phyloP scores from a whole-genome alignment of 2,113 vertebrate species.

The Bombycilla garrulus region DNA sequence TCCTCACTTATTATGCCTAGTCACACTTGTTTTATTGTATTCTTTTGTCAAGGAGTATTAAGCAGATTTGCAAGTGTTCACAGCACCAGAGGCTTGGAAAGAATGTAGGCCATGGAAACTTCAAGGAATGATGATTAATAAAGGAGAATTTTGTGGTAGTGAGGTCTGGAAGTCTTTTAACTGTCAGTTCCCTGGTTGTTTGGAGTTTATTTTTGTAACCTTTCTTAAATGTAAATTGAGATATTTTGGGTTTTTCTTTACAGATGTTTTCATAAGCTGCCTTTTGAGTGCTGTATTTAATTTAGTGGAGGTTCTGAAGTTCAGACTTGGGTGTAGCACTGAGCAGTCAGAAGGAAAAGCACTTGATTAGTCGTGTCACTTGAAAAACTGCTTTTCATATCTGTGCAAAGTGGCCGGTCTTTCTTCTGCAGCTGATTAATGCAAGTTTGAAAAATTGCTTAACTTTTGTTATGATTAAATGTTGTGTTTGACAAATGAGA shows the following conservation, averaged over 20 bases:
- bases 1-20: not conserved
- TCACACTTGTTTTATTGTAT: not conserved
- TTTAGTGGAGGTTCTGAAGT: not conserved
- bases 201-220: not conserved
- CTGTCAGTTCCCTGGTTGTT: not conserved
- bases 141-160: not conserved
- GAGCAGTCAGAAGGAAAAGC: not conserved
- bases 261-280: not conserved
- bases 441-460: not conserved
- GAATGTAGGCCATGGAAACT: not conserved
- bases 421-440: constrained; percentile 3
- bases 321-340: not conserved
- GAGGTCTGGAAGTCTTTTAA: not conserved
- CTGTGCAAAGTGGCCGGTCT: not conserved
- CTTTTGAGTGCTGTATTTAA: not conserved
- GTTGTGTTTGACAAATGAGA: constrained; percentile 28
- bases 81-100: not conserved
- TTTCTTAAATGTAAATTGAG: not conserved
- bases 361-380: not conserved
- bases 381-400: not conserved
- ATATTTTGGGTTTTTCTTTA: not conserved
- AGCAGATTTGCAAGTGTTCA: not conserved
- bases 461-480: constrained; percentile 20
- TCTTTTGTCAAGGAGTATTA: not conserved
- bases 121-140: not conserved